Evolutionary conservation across 2,113 vertebrate species (phyloP), one percentile per base, ranked within the genome.

Genomic region (Poecilia latipinna): DNA sequence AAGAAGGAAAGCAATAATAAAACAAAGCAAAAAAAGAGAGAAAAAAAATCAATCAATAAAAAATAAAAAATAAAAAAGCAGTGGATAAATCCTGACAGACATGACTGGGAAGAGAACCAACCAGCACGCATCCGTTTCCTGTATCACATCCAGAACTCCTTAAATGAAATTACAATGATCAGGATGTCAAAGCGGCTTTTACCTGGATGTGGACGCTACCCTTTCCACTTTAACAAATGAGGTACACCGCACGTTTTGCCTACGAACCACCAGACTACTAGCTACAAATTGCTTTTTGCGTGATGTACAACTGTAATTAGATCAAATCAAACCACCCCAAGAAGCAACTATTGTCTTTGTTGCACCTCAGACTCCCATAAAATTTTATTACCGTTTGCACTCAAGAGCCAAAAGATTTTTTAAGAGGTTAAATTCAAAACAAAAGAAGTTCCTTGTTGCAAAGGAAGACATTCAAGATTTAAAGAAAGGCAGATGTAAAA

Each of bases 321-420:
- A 89, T 87, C 78, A 73, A 89, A 84, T 90, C 68, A 88, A 84
- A 80, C 61, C 48, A 26, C 29, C 39, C 10, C 37, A 80, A 83
- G 79, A 71, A 87, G 82, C 83, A 70, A 79, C 65, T 83, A 81
- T 88, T 85, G 84, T 89, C 80, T 74, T 64, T 78, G 78, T 75
- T 85, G 83, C 78, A 85, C 89, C 89, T 90, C 75, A 90, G 90
- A 90, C 90, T 84, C 85, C 29, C 80, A 90, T 90, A 70, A 90
- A 89, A 76, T 72, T 70, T 90, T 88, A 89, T 91, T 80, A 81
- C 80, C 66, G 78, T 72, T 65, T 73, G 70, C 76, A 72, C 77
- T 73, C 73, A 15, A 24, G 68, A 77, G 82, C 76, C 87, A 82
- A 80, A 84, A 77, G 24, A 71, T 63, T 35, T 57, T 79, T 73